A percentile compares a stretch with the other conserved stretches of the same genome.
phyloP scores from a whole-genome alignment of 2,797 vertebrate genomes.

The Mustela erminea region DNA sequence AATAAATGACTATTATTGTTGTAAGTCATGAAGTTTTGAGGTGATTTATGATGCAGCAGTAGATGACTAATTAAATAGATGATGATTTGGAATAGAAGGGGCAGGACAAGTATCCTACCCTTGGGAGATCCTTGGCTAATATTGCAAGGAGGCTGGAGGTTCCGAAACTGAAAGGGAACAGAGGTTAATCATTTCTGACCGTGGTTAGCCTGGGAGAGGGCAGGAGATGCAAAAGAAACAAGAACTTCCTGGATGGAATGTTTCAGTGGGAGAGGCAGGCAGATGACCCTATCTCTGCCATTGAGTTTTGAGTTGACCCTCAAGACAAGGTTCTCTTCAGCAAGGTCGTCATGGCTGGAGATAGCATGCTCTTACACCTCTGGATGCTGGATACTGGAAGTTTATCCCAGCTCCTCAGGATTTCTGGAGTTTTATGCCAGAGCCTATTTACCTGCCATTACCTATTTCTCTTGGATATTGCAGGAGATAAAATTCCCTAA shows the following conservation, averaged over 20 bases:
- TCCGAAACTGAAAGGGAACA: not conserved
- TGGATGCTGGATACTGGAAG: not conserved
- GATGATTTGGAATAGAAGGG: not conserved
- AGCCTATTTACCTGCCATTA: not conserved
- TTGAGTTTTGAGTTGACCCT: not conserved
- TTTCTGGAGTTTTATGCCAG: not conserved
- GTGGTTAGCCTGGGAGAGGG: not conserved
- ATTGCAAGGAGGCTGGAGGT: not conserved
- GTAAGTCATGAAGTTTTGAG: conserved; percentile 2
- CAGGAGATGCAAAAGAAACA: not conserved
- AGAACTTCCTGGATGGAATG: not conserved
- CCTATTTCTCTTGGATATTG: conserved; percentile 9
- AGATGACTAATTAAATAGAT: conserved; percentile 35
- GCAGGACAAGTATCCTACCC: not conserved
- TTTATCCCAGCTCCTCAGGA: not conserved
- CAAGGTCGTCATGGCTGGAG: not conserved
- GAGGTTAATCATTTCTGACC: not conserved
- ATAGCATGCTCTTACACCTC: not conserved
- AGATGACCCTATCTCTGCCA: not conserved
- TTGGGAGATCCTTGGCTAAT: not conserved
- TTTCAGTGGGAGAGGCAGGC: not conserved
- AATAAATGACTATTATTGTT: not conserved
- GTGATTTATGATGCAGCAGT: not conserved
- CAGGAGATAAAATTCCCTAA: not conserved
- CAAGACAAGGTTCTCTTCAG: not conserved